A percentile compares a stretch with the other conserved stretches of the same genome.
Conservation (phyloP, 2,888 invertebrate species). For the Nephrotoma appendiculata region DNA sequence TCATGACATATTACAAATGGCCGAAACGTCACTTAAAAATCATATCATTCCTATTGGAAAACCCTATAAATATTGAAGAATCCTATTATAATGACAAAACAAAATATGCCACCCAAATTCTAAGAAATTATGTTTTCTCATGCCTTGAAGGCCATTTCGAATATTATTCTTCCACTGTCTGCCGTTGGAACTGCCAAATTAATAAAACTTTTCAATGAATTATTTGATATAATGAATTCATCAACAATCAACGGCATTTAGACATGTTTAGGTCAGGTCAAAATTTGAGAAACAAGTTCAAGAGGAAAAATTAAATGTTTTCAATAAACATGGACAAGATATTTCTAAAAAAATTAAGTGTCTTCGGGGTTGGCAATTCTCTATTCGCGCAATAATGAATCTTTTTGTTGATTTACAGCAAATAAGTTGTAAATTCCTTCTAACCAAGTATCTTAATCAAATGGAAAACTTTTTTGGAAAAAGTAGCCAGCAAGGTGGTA, state of each 20-base stretch:
- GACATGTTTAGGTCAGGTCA: background rate
- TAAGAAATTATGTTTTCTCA: background rate
- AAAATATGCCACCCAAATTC: background rate
- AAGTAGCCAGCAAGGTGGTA: background rate
- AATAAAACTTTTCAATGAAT: background rate
- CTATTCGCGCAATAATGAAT: background rate
- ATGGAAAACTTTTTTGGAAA: background rate
- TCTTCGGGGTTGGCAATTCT: background rate
- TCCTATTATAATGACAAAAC: background rate
- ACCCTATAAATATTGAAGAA: no score
- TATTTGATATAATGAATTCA: background rate
- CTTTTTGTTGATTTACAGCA: background rate
- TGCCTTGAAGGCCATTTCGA: background rate
- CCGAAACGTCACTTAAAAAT: no score
- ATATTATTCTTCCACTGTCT: background rate
- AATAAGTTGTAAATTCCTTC: background rate
- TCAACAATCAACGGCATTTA: no score
- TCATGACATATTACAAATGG: no score
- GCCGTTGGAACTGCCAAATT: background rate
- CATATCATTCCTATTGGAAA: no score
- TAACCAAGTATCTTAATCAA: background rate
- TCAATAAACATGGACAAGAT: background rate
- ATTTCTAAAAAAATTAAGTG: background rate
- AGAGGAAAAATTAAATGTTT: background rate
- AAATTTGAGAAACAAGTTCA: background rate